These are phyloP conservation scores for Acinonyx jubatus DNA, from an alignment of 2,113 vertebrate genomes.

Conservation along the genomic window DNA sequence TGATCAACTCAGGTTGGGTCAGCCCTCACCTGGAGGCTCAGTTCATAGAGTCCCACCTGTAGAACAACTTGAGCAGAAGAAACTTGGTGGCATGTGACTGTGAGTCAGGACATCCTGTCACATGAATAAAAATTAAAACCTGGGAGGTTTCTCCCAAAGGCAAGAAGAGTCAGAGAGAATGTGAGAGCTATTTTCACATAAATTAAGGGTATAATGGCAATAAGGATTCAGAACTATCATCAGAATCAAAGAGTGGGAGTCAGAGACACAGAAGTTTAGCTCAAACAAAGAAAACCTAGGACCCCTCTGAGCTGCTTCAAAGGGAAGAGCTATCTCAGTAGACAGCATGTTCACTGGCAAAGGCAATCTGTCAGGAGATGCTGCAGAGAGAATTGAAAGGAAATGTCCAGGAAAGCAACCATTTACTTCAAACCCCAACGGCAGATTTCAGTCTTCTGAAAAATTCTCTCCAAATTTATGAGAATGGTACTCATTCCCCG, in stretches of 20 bases:
- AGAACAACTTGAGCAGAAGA: neutral
- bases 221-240: neutral
- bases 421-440: neutral
- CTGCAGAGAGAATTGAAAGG: neutral
- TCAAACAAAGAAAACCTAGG: neutral
- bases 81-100: neutral
- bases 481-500: neutral
- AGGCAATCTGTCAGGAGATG: neutral
- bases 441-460: neutral
- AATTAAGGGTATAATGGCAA: neutral
- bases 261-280: neutral
- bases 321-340: neutral
- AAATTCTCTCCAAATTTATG: neutral
- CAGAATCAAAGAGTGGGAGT: neutral
- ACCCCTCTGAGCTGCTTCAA: neutral
- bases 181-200: neutral
- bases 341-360: neutral
- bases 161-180: neutral
- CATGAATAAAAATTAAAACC: neutral
- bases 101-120: neutral
- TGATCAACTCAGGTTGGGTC: rapidly evolving
- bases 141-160: neutral
- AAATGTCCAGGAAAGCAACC: neutral
- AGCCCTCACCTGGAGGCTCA: neutral
- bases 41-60: neutral